Percentiles rank a stretch among this genome's conserved stretches.
Evolutionary conservation across 2,888 invertebrate genomes (phyloP).

Genomic region (Drosophila subsilvestris): DNA sequence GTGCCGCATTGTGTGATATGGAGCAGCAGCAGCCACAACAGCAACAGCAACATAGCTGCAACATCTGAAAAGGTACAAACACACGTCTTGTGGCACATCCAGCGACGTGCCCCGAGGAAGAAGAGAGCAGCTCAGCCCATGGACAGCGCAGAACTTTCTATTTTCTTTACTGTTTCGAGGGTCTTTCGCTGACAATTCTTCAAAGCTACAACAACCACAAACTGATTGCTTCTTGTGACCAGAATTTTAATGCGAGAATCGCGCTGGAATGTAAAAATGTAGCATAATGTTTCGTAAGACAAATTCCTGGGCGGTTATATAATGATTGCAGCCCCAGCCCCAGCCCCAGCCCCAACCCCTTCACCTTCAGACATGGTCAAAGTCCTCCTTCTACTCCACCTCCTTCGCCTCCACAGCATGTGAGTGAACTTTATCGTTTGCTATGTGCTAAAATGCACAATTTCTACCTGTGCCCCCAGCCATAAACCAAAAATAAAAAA

Average conservation of each 20-base stretch:
- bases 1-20: conserved; percentile 40
- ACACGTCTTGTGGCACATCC: conserved; percentile 13
- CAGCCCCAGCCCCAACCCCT: neutral
- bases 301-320: conserved; percentile 31
- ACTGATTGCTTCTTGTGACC: conserved; percentile 36
- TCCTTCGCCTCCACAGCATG: conserved; percentile 2
- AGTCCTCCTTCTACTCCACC: conserved; percentile 30
- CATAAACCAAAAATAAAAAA: neutral
- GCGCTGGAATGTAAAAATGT: conserved; percentile 18
- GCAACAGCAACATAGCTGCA: conserved; percentile 10
- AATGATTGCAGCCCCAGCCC: conserved; percentile 10
- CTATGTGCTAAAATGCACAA: conserved; percentile 69
- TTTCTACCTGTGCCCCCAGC: conserved; percentile 25
- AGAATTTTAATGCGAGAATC: conserved; percentile 23
- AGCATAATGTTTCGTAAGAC: conserved; percentile 16
- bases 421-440: conserved; percentile 54
- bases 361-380: conserved; percentile 8
- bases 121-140: conserved; percentile 1
- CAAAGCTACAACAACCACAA: neutral
- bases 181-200: conserved; percentile 30
- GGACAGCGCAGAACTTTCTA: conserved; percentile 79
- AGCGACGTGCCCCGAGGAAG: conserved; percentile 20
- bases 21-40: conserved; percentile 41
- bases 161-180: conserved; percentile 79
- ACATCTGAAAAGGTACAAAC: conserved; percentile 25